A percentile compares a stretch with the other conserved stretches of the same genome.
phyloP scores from a whole-genome alignment of 2,888 invertebrate genomes.

The Papilio gigon region DNA sequence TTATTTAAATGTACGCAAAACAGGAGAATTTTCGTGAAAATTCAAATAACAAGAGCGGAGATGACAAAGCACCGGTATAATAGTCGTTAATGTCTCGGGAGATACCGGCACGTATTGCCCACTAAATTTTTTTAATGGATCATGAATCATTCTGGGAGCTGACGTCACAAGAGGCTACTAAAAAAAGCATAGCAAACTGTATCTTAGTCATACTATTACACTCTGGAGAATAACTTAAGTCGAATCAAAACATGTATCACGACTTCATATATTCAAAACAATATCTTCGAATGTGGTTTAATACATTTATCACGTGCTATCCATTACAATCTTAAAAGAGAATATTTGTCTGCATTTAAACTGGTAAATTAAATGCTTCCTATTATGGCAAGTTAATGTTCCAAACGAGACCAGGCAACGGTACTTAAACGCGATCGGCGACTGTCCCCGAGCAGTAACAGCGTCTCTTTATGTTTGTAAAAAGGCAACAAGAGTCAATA shows the following conservation, averaged over 20 bases:
- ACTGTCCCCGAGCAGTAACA: slow-evolving; percentile 45
- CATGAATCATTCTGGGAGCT: slow-evolving; percentile 43
- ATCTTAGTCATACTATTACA: slow-evolving; percentile 36
- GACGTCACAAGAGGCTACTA: slow-evolving; percentile 41
- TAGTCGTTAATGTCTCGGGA: slow-evolving; percentile 40
- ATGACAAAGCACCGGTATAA: slow-evolving; percentile 40
- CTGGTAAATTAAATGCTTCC: slow-evolving; percentile 30
- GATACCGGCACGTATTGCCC: slow-evolving; percentile 39
- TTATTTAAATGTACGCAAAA: slow-evolving; percentile 30
- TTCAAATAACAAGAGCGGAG: slow-evolving; percentile 35
- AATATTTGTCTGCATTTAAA: slow-evolving; percentile 14
- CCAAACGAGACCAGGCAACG: slow-evolving; percentile 26
- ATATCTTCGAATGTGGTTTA: background rate
- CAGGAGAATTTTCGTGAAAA: slow-evolving; percentile 27
- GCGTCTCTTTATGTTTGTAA: slow-evolving; percentile 43
- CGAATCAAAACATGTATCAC: too few relatives aligned
- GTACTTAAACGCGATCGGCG: slow-evolving; percentile 34
- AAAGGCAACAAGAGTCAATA: slow-evolving; percentile 50
- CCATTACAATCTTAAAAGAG: background rate
- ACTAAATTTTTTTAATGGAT: slow-evolving; percentile 44
- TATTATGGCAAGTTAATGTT: slow-evolving; percentile 27
- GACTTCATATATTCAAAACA: too few relatives aligned
- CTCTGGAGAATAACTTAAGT: too few relatives aligned
- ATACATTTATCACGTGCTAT: background rate
- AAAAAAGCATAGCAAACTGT: slow-evolving; percentile 37